Evolutionary conservation across 2,888 invertebrate species (phyloP), one percentile per base, ranked within the genome.

Genomic region (Lasioglossum figueresi): DNA sequence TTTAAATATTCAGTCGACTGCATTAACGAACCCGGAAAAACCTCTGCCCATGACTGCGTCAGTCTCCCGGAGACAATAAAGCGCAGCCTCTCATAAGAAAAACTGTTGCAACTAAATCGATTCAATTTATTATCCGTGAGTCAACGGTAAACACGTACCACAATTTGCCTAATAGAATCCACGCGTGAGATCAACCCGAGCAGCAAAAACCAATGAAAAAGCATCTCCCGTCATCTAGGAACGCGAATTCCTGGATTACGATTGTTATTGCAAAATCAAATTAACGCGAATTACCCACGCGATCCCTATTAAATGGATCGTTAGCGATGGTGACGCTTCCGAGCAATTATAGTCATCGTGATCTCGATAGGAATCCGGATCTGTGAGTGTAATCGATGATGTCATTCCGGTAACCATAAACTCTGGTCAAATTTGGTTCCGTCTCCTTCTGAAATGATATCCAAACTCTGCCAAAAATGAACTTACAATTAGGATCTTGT

Each of bases 301-400:
- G 82, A 76, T 88, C 73, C 73, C 71, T 79, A 83, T 82, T 76
- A 81, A 81, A 82, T 71, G 82, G 77, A 76, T 85, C 86, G 78
- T 71, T 86, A 63, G 45, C 79, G 70, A 80, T 16, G 70, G 40
- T 70, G 78, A 73, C 90, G 82, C 43, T 80, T 78, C 79, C 63
- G 77, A 76, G 83, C 80, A 76, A 76, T 84, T 83, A 88, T 70
- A 76, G 80, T 83, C 81, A 80, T 10, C 84, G 76, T 74, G 85
- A 76, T 88, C 84, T 45, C 82, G 59, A 84, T 85, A 52, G 88
- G 90, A 90, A 90, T 90, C 90, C 90, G 90, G 90, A 90, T 90
- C 90, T 76, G 59, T 77, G 56, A 70, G 27, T 74, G 73, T 63
- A 48, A 48, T 76, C 74, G 68, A 77, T 86, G 85, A 85, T 90